These are phyloP conservation scores for Calonectris borealis DNA, from an alignment of 2,113 vertebrate genomes.

Conservation along the genomic window DNA sequence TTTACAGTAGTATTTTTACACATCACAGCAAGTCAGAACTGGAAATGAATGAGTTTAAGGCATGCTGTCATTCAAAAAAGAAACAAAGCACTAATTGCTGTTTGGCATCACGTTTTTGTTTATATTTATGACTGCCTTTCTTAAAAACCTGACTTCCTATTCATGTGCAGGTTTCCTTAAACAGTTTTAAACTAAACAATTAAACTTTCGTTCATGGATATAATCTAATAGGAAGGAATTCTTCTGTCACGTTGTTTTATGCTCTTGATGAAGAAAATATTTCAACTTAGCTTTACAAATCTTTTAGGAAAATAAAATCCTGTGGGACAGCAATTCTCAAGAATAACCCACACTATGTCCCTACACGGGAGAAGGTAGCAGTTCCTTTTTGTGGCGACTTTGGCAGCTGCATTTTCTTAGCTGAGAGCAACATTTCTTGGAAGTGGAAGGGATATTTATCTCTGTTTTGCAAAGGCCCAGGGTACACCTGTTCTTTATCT, in stretches of 20 bases:
- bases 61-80: slow-evolving; percentile 48
- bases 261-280: background rate
- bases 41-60: slow-evolving; percentile 26
- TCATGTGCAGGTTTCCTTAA: slow-evolving; percentile 47
- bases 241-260: background rate
- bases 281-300: background rate
- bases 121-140: slow-evolving; percentile 59
- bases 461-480: background rate
- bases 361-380: background rate
- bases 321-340: background rate
- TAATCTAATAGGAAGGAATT: slow-evolving; percentile 15
- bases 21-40: slow-evolving; percentile 42
- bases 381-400: background rate
- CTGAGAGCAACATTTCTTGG: background rate
- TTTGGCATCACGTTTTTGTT: slow-evolving; percentile 45
- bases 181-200: slow-evolving; percentile 54
- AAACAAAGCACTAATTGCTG: slow-evolving; percentile 62
- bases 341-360: background rate
- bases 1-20: slow-evolving; percentile 14
- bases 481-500: slow-evolving; percentile 27
- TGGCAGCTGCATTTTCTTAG: background rate
- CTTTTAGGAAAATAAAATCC: background rate
- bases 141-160: slow-evolving; percentile 57
- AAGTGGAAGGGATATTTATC: slow-evolving; percentile 4
- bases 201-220: slow-evolving; percentile 51